phyloP scores from a whole-genome alignment of 2,797 vertebrate genomes.

The Chaenodraco wilsoni region DNA sequence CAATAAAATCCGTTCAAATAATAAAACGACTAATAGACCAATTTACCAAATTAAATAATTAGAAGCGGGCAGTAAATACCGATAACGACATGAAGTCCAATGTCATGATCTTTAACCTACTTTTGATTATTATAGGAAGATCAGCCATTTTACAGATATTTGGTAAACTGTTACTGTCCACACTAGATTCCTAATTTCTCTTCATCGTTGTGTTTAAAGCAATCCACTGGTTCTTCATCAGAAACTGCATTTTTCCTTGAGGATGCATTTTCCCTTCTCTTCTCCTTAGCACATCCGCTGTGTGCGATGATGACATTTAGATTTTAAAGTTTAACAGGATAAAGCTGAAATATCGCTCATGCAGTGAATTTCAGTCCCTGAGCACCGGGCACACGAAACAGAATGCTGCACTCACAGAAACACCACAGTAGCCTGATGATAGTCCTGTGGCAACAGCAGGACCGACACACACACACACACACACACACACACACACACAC shows the following conservation, averaged over 20 bases:
- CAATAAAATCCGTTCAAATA: neutral
- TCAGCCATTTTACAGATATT: neutral
- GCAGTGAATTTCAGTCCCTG: conserved; percentile 3
- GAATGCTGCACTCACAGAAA: conserved; percentile 47
- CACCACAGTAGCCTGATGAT: conserved; percentile 22
- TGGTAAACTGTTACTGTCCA: neutral
- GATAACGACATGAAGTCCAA: neutral
- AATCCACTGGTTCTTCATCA: conserved; percentile 1
- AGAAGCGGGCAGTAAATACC: neutral
- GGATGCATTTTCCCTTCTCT: neutral
- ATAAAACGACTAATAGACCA: neutral
- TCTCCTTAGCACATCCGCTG: conserved; percentile 12
- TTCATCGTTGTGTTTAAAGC: neutral
- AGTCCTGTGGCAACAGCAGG: conserved; percentile 39
- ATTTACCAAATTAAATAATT: neutral
- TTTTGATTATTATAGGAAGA: no score
- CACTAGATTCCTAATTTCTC: neutral
- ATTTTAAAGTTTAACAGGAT: conserved; percentile 13
- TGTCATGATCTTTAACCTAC: neutral
- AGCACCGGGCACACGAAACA: conserved; percentile 44
- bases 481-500: conserved; percentile 18
- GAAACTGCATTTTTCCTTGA: conserved; percentile 17
- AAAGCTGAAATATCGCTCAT: conserved; percentile 15
- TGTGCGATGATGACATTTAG: conserved; percentile 32
- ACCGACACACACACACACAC: neutral